Conservation (phyloP, 1,140 invertebrate species). For the Schlechtendalia chinensis region DNA sequence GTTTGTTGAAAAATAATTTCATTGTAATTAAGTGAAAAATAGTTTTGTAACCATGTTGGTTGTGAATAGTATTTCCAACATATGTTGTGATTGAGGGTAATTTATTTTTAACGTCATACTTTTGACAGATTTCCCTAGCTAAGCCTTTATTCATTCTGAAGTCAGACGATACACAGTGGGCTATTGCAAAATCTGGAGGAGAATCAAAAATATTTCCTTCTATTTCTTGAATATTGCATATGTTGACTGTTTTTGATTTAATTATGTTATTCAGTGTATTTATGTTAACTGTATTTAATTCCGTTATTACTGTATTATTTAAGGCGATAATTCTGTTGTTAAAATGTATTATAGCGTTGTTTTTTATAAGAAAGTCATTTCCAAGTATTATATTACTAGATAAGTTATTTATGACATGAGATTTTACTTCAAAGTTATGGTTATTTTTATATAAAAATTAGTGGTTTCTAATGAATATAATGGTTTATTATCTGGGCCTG, state of each 20-base stretch:
- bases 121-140: too few relatives aligned
- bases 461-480: too few relatives aligned
- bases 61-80: background rate
- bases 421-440: background rate
- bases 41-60: background rate
- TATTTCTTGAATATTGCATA: background rate
- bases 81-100: background rate
- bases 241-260: too few relatives aligned
- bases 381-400: too few relatives aligned
- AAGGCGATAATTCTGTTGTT: background rate
- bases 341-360: background rate
- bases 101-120: background rate
- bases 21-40: background rate
- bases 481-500: too few relatives aligned
- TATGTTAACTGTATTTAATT: background rate
- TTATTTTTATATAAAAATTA: background rate
- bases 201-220: too few relatives aligned
- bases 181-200: too few relatives aligned
- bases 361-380: background rate
- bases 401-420: too few relatives aligned
- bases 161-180: too few relatives aligned
- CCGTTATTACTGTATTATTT: background rate
- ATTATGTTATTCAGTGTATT: too few relatives aligned
- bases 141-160: too few relatives aligned
- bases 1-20: background rate